These are phyloP conservation scores for Sinohyriopsis cumingii DNA, from an alignment of 2,888 invertebrate species.

Conservation along the genomic window DNA sequence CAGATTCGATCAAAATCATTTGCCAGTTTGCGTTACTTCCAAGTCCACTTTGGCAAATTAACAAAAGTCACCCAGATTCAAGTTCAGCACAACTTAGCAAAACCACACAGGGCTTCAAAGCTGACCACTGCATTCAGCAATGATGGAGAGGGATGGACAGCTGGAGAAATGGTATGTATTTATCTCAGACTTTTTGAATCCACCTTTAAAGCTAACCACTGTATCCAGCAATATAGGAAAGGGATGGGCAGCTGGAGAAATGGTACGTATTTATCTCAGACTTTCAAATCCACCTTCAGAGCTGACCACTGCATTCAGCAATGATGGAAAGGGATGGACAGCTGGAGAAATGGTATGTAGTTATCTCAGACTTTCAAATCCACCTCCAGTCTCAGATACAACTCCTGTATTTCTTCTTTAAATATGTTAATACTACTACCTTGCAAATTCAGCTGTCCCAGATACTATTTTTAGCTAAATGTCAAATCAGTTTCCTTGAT, in stretches of 20 bases:
- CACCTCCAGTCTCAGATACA: neutral
- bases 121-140: conserved; percentile 51
- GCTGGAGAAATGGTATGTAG: conserved; percentile 39
- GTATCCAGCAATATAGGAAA: conserved; percentile 56
- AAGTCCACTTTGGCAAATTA: conserved; percentile 58
- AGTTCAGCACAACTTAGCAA: conserved; percentile 33
- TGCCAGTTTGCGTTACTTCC: conserved; percentile 42
- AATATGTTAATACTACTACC: no score
- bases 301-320: conserved; percentile 48
- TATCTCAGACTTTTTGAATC: no score
- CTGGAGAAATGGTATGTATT: conserved; percentile 39
- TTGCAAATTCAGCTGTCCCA: no score
- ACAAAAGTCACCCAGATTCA: conserved; percentile 41
- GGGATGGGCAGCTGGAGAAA: conserved; percentile 47
- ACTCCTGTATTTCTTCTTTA: neutral
- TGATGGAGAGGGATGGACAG: conserved; percentile 54
- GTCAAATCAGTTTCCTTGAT: no score
- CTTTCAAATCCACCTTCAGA: no score
- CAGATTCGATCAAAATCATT: conserved; percentile 32
- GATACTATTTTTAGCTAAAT: no score
- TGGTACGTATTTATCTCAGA: no score
- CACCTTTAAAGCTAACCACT: conserved; percentile 31
- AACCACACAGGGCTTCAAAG: conserved; percentile 26
- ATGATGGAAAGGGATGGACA: conserved; percentile 55
- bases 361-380: no score